Base-by-base conservation (phyloP, 2,888 invertebrate genomes). In the Rambutsinella grinnellia region DNA sequence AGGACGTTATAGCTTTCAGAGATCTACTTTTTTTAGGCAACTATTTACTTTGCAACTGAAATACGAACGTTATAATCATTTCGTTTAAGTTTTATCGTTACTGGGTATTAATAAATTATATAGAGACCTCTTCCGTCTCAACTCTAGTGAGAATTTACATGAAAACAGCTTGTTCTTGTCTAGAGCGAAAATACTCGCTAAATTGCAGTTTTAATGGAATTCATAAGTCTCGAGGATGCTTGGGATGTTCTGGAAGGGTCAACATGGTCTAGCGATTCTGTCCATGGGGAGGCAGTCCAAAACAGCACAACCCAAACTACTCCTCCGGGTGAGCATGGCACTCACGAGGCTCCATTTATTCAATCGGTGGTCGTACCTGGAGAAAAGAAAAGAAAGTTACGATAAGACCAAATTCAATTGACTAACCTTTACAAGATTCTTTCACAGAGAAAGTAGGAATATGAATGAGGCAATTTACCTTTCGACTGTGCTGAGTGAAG, bases 301-400 rank as follows among this genome's bases (percentile, higher is more conserved):
- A 28, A 91, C 89, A 0, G 92, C 90, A 3, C 91, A 91, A 27
- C 92, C 92, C 10, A 92, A 89, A 0, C 91, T 91, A 85, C 91
- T 91, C 76, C 92, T 87, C 63, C 92, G 86, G 3, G 89, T 89
- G 3, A 89, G 89, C 92, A 92, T 92, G 5, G 91, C 89, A 60
- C 90, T 89, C n/a, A 92, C 89, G 63, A 90, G 87, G 23, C 88
- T 87, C 92, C 92, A 92, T 85, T 91, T 91, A 85, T 92, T 92
- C 26, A 88, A 86, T 54, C 89, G 88, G 2, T 90, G 89, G 84
- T 92, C 91, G 84, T 90, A 92, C 79, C 90, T 79, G 46, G 36
- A 27, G 17, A 19, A 2, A 63, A 24, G 21, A 8, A 19, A 60
- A 19, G 21, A 46, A 6, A 36, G 2, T 13, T 6, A 44, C n/a